A percentile compares a stretch with the other conserved stretches of the same genome.
Evolutionary conservation across 1,140 invertebrate species (phyloP).

Genomic region (Diorhabda elongata): DNA sequence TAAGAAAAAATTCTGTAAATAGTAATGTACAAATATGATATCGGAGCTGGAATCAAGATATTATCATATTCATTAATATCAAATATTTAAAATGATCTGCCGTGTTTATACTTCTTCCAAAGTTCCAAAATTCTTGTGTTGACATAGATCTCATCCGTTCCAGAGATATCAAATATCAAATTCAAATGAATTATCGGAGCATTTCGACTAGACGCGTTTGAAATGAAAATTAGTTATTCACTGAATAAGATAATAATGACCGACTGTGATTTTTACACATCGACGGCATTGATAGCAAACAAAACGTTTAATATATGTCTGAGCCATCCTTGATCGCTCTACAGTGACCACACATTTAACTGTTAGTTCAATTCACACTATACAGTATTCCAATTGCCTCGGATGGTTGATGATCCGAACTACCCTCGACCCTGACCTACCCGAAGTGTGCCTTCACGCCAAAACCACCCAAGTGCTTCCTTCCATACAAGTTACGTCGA

Average conservation of each 20-base stretch:
- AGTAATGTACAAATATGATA: no score
- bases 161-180: not conserved
- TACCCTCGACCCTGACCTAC: conserved; percentile 46
- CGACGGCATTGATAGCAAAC: conserved; percentile 5
- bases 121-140: no score
- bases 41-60: no score
- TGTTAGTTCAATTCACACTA: conserved; percentile 38
- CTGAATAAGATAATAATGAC: conserved; percentile 15
- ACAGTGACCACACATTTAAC: conserved; percentile 43
- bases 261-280: conserved; percentile 16
- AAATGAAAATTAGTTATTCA: conserved; percentile 13
- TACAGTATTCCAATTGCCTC: conserved; percentile 34
- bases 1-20: no score
- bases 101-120: no score
- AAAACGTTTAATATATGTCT: conserved; percentile 11
- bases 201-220: conserved; percentile 5
- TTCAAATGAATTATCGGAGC: not conserved
- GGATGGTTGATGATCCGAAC: conserved; percentile 47
- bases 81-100: no score
- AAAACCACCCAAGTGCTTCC: conserved; percentile 20
- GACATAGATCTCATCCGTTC: no score
- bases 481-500: not conserved
- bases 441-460: conserved; percentile 36
- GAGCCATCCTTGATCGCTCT: conserved; percentile 39
- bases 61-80: no score